Base-by-base conservation (phyloP, 2,888 invertebrate species). In the Neuroscelio doddi region DNA sequence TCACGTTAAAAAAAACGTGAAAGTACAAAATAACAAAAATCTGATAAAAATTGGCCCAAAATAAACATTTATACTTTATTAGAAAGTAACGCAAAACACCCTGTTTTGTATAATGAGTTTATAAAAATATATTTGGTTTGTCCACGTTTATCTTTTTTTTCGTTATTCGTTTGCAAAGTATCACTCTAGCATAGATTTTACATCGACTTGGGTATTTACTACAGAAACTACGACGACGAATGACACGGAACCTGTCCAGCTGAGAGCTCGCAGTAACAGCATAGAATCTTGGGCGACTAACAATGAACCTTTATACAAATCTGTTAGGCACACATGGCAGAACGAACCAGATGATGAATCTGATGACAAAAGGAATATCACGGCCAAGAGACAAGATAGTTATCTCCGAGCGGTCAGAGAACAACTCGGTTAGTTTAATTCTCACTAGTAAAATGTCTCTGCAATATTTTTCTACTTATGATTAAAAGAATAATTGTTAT, bases 181-280 rank as follows among this genome's bases (percentile, higher is more conserved):
- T n/a, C n/a, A n/a, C n/a, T n/a, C n/a, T n/a, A n/a, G n/a, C n/a
- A n/a, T n/a, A n/a, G n/a, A n/a, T n/a, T n/a, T n/a, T n/a, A n/a
- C n/a, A n/a, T n/a, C n/a, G 26, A n/a, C n/a, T n/a, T n/a, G n/a
- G n/a, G n/a, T 39, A n/a, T n/a, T 26, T 55, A 59, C 47, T 46
- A 21, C 59, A 80, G 82, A 81, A 52, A 68, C n/a, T n/a, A n/a
- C 74, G 46, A 72, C 66, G n/a, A 65, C 74, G 64, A 51, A 41
- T 21, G 83, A 83, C 52, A 73, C 75, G 46, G 86, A 85, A 74
- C 77, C 85, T 50, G 81, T 81, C 27, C 82, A 81, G 52, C 74
- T 86, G 63, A 83, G 88, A 71, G 86, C 85, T 64, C 86, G 88
- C 65, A 88, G 88, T 65, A 88, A 88, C 80, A 88, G 88, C 51